Evolutionary conservation across 2,888 invertebrate species (phyloP).

Genomic region (Lasius fuliginosus): DNA sequence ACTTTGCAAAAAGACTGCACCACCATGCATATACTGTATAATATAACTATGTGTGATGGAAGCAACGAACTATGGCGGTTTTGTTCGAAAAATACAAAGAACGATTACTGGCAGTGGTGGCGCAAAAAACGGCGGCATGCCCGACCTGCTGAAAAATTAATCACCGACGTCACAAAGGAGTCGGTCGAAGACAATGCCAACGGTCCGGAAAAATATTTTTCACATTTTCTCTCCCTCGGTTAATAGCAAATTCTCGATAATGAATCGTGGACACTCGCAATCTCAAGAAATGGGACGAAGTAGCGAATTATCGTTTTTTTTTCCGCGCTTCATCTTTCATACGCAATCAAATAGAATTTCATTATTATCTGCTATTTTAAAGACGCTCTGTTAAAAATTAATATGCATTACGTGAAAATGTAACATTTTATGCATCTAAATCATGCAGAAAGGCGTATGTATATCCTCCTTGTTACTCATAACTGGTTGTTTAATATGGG

Average conservation of each 20-base stretch:
- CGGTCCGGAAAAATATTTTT: conserved; percentile 80
- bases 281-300: conserved; percentile 30
- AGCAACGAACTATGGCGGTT: conserved; percentile 55
- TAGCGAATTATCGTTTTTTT: conserved; percentile 23
- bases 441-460: not conserved
- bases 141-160: conserved; percentile 76
- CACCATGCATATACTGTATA: conserved; percentile 36
- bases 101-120: conserved; percentile 48
- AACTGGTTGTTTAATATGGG: conserved; percentile 31
- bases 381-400: not conserved
- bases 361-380: conserved; percentile 10
- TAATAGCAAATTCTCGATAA: conserved; percentile 62
- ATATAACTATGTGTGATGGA: conserved; percentile 51
- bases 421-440: not conserved
- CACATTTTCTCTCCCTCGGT: conserved; percentile 63
- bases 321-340: not conserved
- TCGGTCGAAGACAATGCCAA: conserved; percentile 77
- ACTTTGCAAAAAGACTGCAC: conserved; percentile 30
- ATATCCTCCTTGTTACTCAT: conserved; percentile 4
- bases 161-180: conserved; percentile 74
- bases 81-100: conserved; percentile 59
- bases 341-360: not conserved
- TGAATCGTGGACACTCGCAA: conserved; percentile 59
- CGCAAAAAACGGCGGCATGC: conserved; percentile 46
- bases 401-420: not conserved